Conservation (phyloP, 2,888 invertebrate species). For the Synergus itoensis region DNA sequence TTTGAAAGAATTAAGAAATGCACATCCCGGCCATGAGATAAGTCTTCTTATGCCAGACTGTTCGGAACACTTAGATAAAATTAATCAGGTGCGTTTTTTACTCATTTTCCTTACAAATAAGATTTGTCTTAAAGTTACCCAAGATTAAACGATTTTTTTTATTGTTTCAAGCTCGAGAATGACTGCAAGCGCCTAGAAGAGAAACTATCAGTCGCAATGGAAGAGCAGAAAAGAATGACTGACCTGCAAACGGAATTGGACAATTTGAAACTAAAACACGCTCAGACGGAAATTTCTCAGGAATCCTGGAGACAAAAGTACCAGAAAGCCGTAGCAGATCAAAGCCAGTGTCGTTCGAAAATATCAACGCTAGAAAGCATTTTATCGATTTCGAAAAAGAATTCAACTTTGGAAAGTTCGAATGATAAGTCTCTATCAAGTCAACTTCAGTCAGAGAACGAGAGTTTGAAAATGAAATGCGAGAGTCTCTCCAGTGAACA, state of each 20-base stretch:
- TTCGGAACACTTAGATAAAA: conserved; percentile 72
- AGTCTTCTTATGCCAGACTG: conserved; percentile 70
- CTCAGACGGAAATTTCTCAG: conserved; percentile 71
- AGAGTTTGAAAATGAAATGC: conserved; percentile 63
- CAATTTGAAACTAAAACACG: conserved; percentile 68
- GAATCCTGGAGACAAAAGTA: conserved; percentile 70
- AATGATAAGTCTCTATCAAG: conserved; percentile 59
- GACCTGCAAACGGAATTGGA: conserved; percentile 68
- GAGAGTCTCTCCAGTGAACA: conserved; percentile 65
- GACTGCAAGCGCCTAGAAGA: conserved; percentile 71
- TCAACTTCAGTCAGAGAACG: conserved; percentile 67
- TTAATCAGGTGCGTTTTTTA: conserved; percentile 63
- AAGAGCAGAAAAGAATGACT: conserved; percentile 66
- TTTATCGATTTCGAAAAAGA: conserved; percentile 59
- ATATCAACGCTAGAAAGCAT: conserved; percentile 62
- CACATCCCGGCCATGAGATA: conserved; percentile 70
- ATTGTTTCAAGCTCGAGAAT: conserved; percentile 64
- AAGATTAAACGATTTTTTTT: conserved; percentile 24
- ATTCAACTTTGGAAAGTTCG: conserved; percentile 55
- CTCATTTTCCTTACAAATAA: neutral
- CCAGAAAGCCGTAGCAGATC: conserved; percentile 62
- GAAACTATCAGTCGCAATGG: conserved; percentile 66
- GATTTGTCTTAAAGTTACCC: conserved; percentile 9
- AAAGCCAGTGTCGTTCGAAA: conserved; percentile 60
- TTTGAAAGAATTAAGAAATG: conserved; percentile 68